Evolutionary conservation across 2,888 invertebrate genomes (phyloP), one percentile per base, ranked within the genome.

Genomic region (Aspidapion aeneum): DNA sequence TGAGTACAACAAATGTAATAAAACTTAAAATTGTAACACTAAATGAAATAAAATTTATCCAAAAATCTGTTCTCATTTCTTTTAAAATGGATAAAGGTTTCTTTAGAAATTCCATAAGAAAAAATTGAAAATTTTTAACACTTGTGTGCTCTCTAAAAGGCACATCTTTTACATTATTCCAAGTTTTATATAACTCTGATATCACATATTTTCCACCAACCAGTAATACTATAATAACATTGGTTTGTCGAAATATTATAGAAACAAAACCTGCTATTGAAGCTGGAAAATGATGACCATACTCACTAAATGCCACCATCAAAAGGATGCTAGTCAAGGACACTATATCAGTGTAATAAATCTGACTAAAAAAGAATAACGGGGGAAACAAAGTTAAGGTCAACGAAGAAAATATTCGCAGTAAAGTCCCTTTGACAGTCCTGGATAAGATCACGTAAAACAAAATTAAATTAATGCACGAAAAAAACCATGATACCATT

Each of bases 261-360:
- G 93, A 85, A 1, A 85, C 77, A 0, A 87, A 80, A 51, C 91
- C 91, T 74, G 79, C 82, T 73, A 85, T 66, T 1, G 87, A 83
- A 1, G 87, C 84, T 57, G 79, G 74, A 56, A 79, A 74, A 71
- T 85, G 84, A 19, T 80, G 77, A 7, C 81, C 78, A 62, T 81
- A 79, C 59, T 90, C 82, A 77, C 89, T 85, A 55, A 88, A 85
- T 56, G 88, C 83, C 60, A 90, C 84, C 78, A 91, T 85, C 1
- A 90, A 71, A 21, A 96, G 83, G 1, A 91, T 84, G 70, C 87
- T 83, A 62, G 90, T 90, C 17, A 93, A 80, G 0, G 98, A 92
- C 17, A 93, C 79, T 0, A 89, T 84, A 76, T 99, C 99, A 0
- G 98, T 98, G 77, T 99, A 99, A 79, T 94, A 99, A 0, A 99